phyloP scores from a whole-genome alignment of 1,140 invertebrate species.

The Forficula auricularia region DNA sequence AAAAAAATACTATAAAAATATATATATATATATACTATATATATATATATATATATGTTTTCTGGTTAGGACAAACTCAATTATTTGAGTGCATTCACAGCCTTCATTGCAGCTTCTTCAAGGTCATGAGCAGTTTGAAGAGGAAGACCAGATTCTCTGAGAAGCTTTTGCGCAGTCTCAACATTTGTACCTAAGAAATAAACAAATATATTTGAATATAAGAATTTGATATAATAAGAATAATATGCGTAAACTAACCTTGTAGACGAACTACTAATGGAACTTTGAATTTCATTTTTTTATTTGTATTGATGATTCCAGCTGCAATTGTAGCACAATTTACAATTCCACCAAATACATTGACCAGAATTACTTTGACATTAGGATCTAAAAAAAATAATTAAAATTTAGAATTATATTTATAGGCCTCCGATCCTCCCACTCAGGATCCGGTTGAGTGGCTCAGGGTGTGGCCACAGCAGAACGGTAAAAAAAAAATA shows the following conservation, averaged over 20 bases:
- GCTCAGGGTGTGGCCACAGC: no score
- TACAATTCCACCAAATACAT: conserved; percentile 98
- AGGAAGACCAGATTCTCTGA: conserved; percentile 63
- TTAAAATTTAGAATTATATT: no score
- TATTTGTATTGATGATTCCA: conserved; percentile 79
- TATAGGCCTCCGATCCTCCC: no score
- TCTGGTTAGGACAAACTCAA: no score
- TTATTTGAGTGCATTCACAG: conserved; percentile 46
- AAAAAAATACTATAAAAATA: no score
- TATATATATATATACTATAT: no score
- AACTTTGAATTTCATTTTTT: conserved; percentile 59
- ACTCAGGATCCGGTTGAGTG: no score
- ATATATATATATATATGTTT: no score
- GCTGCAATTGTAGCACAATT: conserved; percentile 94
- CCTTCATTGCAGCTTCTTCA: conserved; percentile 82
- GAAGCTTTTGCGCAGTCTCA: conserved; percentile 41
- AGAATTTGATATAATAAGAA: conserved; percentile 2
- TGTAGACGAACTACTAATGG: conserved; percentile 86
- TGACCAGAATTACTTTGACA: conserved; percentile 90
- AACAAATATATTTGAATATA: conserved; percentile 7
- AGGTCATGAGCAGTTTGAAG: conserved; percentile 69
- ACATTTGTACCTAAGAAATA: conserved; percentile 49
- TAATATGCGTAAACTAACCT: conserved; percentile 44
- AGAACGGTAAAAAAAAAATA: no score
- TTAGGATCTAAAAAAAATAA: conserved; percentile 44